Evolutionary conservation across 1,140 invertebrate genomes (phyloP).

Genomic region (Orius laevigatus): DNA sequence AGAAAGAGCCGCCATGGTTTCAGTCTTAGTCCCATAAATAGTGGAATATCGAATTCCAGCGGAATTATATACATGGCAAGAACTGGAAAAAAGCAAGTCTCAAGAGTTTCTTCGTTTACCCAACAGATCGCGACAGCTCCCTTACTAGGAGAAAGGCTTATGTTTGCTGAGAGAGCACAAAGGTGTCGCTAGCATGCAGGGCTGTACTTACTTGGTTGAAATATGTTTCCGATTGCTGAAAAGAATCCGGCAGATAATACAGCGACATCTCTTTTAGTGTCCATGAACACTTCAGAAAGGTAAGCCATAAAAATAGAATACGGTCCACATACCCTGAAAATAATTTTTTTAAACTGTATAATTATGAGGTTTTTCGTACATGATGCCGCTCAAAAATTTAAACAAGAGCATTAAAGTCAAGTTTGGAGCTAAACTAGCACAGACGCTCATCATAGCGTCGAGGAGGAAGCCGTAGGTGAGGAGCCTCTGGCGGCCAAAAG

Average conservation of each 20-base stretch:
- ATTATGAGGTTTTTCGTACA: conserved; percentile 2
- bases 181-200: too few relatives aligned
- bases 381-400: conserved; percentile 40
- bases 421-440: conserved; percentile 28
- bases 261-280: conserved; percentile 40
- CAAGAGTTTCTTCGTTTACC: too few relatives aligned
- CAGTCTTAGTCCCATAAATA: background rate
- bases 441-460: conserved; percentile 46
- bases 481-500: conserved; percentile 49
- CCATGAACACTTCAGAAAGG: conserved; percentile 46
- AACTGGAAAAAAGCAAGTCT: too few relatives aligned
- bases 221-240: conserved; percentile 23
- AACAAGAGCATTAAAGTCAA: conserved; percentile 49
- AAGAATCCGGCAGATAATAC: conserved; percentile 43
- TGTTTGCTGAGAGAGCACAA: too few relatives aligned
- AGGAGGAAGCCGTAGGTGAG: conserved; percentile 52
- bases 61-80: too few relatives aligned
- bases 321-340: conserved; percentile 48
- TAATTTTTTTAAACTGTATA: conserved; percentile 4
- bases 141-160: too few relatives aligned
- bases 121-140: too few relatives aligned
- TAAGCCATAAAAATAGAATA: conserved; percentile 53
- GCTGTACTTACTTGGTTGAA: conserved; percentile 28
- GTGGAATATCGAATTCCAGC: too few relatives aligned
- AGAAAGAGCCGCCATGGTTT: conserved; percentile 73